These are phyloP conservation scores for Callocephalon fimbriatum DNA, from an alignment of 2,113 vertebrate genomes.

Conservation along the genomic window DNA sequence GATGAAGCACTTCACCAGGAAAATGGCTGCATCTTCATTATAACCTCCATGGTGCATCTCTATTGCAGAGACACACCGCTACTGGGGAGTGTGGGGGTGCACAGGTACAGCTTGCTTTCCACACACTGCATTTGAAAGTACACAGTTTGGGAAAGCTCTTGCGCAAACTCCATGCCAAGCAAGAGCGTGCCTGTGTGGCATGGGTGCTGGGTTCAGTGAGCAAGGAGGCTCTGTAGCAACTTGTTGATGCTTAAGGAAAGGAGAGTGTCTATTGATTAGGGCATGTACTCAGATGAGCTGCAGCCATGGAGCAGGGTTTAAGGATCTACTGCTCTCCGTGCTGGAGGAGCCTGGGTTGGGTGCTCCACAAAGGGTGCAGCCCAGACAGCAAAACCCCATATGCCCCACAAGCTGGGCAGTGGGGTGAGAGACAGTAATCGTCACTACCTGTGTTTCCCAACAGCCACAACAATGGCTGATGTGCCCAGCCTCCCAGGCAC, in stretches of 20 bases:
- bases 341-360: neutral
- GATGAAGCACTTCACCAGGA: neutral
- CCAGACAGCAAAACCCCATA: neutral
- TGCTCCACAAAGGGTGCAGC: neutral
- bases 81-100: neutral
- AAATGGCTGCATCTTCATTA: neutral
- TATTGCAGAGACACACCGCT: neutral
- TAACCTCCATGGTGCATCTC: neutral
- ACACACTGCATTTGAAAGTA: neutral
- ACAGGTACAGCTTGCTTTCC: neutral
- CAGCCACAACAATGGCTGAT: neutral
- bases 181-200: neutral
- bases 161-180: neutral
- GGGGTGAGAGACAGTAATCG: accelerated
- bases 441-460: neutral
- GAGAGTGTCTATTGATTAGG: neutral
- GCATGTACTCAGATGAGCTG: neutral
- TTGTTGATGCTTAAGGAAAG: neutral
- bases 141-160: neutral
- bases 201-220: neutral
- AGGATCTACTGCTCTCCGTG: accelerated
- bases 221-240: neutral
- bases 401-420: neutral
- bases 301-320: neutral
- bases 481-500: neutral